phyloP scores from a whole-genome alignment of 2,113 vertebrate genomes.

The Fukomys damarensis region DNA sequence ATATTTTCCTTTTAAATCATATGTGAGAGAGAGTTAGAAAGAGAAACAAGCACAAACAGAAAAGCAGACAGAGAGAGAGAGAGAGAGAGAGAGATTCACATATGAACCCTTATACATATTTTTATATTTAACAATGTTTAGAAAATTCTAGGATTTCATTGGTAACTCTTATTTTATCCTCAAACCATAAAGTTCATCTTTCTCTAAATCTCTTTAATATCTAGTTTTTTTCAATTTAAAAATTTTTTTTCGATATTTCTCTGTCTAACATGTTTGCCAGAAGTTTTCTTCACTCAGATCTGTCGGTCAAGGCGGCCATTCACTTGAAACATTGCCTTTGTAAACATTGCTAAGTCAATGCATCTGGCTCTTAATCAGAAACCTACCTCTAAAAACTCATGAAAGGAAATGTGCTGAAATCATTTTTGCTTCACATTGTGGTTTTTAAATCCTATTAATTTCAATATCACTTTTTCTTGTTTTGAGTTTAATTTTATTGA shows the following conservation, averaged over 20 bases:
- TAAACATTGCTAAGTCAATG: rapidly evolving
- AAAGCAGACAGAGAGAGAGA: not conserved
- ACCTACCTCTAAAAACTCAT: not conserved
- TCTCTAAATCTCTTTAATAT: too few species aligned
- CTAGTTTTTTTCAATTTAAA: too few species aligned
- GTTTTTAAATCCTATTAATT: not conserved
- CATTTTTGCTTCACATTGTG: not conserved
- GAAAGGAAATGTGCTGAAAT: not conserved
- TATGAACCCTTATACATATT: not conserved
- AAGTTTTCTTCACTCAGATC: not conserved
- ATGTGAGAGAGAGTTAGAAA: not conserved
- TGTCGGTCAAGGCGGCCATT: not conserved
- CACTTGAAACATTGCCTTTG: not conserved
- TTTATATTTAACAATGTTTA: not conserved
- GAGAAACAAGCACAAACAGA: not conserved
- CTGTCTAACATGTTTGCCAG: not conserved
- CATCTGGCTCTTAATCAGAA: not conserved
- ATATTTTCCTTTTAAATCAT: not conserved
- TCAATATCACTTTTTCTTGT: not conserved
- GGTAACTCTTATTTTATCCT: not conserved
- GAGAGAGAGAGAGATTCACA: not conserved
- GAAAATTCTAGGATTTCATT: not conserved
- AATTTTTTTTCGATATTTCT: not conserved
- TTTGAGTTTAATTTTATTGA: not conserved
- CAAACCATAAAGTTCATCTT: not conserved